These are phyloP conservation scores for Peromyscus aztecus DNA, from an alignment of 2,797 vertebrate genomes.

Conservation along the genomic window DNA sequence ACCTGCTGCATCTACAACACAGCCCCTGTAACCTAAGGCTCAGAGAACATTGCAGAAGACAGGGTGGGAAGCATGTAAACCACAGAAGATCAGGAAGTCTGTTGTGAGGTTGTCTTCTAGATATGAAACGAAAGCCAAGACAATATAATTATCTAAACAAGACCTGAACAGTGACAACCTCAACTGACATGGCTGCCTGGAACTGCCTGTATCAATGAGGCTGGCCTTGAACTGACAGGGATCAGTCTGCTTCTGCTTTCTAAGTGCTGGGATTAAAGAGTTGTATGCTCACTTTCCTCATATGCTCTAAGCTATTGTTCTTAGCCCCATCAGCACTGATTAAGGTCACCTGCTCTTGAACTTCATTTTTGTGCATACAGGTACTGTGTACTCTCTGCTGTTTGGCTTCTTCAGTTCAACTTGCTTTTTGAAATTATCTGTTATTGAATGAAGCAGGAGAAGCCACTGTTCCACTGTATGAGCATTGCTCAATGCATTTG, in stretches of 20 bases:
- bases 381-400: not conserved
- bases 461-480: not conserved
- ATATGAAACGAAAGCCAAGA: not conserved
- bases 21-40: no score
- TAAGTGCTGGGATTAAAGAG: not conserved
- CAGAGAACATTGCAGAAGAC: not conserved
- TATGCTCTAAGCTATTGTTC: not conserved
- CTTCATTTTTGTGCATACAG: not conserved
- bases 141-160: not conserved
- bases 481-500: constrained; percentile 12
- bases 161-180: not conserved
- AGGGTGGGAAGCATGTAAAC: not conserved
- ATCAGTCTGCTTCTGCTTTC: not conserved
- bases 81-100: not conserved
- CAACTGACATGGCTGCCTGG: not conserved
- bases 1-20: not conserved
- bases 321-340: constrained; percentile 1
- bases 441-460: not conserved
- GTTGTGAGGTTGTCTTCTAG: not conserved
- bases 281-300: not conserved
- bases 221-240: not conserved
- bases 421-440: constrained; percentile 18
- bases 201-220: not conserved
- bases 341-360: not conserved
- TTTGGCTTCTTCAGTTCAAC: not conserved